Conservation (phyloP, 2,797 vertebrate genomes). For the Discoglossus pictus region DNA sequence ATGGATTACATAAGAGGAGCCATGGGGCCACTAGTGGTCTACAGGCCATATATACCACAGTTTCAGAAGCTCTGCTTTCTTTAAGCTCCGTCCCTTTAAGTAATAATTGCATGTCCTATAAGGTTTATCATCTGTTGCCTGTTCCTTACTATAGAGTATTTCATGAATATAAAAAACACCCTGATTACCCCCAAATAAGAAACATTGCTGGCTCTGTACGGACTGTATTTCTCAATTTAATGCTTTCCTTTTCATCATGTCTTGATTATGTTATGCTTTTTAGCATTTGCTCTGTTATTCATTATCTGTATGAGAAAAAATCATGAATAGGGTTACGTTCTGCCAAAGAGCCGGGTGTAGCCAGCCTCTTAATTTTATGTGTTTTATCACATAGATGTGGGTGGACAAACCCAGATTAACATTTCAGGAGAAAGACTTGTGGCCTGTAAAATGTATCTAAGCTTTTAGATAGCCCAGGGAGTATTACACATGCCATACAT, state of each 20-base stretch:
- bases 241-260: constrained; percentile 20
- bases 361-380: constrained; percentile 24
- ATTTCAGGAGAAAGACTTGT: constrained; percentile 37
- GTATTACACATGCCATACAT: constrained; percentile 35
- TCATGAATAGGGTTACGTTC: constrained; percentile 16
- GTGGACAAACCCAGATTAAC: constrained; percentile 29
- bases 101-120: constrained; percentile 16
- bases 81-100: neutral
- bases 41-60: neutral
- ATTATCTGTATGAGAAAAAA: constrained; percentile 9
- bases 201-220: no score
- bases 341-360: constrained; percentile 11
- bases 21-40: neutral
- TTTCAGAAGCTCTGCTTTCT: no score
- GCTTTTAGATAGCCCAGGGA: constrained; percentile 38
- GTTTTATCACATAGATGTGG: constrained; percentile 21
- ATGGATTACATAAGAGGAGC: no score
- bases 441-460: constrained; percentile 43
- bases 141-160: neutral
- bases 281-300: constrained; percentile 13
- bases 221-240: no score
- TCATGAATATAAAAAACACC: no score
- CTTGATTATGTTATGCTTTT: constrained; percentile 30
- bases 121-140: constrained; percentile 22
- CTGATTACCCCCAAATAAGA: neutral